Evolutionary conservation across 2,797 vertebrate species (phyloP), one percentile per base, ranked within the genome.

Genomic region (Percopsis omiscomaycus): DNA sequence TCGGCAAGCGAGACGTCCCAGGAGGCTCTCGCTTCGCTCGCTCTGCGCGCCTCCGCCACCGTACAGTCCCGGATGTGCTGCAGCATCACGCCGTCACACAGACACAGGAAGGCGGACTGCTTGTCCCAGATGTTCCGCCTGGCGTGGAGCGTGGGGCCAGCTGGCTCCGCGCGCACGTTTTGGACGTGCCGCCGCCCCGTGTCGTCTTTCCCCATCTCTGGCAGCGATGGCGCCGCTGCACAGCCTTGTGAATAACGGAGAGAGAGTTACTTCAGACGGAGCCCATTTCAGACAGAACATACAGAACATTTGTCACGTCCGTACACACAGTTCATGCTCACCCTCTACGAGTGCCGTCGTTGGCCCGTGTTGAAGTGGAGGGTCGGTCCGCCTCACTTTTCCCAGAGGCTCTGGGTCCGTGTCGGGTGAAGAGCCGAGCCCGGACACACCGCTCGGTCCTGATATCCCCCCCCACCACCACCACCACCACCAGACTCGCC

Each of bases 1-100:
- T 66, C 55, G 3, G 28, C 30, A 29, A 57, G 37, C 10, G 63
- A 56, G 13, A 65, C 4, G 12, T 44, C 45, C 62, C 62, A 64
- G 14, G 15, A 2, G 11, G n/a, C 48, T 49, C 16, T 47, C 8
- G 4, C 42, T 14, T 4, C 6, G 44, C 16, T 47, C 8, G 4
- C 42, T 14, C 11, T 14, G 44, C 6, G 55, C 14, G 15, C 55
- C 14, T 57, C 55, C 16, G 32, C 55, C 0, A 57, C 55, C 3
- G 55, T 57, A 13, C 9, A 45, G 12, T 51, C 47, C 22, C 22
- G 22, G 22, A 22, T 22, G 22, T 22, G 22, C 22, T 22, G 22
- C 22, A 22, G 22, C 22, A 61, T 61, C 3, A 32, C 48, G 3
- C 28, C 44, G 16, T 61, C 30, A 32, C 61, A 64, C 28, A 42